Percentiles rank a stretch among this genome's conserved stretches.
phyloP scores from a whole-genome alignment of 2,797 vertebrate species.

The Hoplostethus atlanticus region DNA sequence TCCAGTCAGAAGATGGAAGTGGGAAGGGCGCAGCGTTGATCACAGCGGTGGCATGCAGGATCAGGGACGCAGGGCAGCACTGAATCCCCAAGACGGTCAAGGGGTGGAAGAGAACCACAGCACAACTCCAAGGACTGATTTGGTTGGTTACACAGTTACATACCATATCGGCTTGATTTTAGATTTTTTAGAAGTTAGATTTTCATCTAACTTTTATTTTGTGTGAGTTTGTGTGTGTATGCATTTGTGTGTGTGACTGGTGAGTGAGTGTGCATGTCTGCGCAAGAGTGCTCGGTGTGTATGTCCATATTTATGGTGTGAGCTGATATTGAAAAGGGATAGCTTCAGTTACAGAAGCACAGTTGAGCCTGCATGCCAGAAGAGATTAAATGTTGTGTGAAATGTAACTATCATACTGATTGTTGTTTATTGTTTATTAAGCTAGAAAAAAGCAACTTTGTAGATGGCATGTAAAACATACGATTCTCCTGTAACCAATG shows the following conservation, averaged over 20 bases:
- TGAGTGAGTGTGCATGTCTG: constrained; percentile 6
- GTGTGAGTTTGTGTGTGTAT: background rate
- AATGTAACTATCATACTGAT: constrained; percentile 40
- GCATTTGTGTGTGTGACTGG: background rate
- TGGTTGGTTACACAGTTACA: background rate
- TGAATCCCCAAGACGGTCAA: constrained; percentile 21
- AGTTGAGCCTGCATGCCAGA: background rate
- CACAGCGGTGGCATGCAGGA: constrained; percentile 94
- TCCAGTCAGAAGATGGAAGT: constrained; percentile 95
- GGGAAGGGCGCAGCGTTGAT: constrained; percentile 97
- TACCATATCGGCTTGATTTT: background rate
- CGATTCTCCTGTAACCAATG: background rate
- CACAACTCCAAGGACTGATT: background rate
- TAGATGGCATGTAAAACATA: too few relatives aligned
- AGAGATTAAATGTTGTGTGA: constrained; percentile 13
- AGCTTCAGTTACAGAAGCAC: background rate
- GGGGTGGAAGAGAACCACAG: background rate
- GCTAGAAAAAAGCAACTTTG: too few relatives aligned
- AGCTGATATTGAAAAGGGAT: background rate
- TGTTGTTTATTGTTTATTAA: too few relatives aligned
- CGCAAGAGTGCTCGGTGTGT: background rate
- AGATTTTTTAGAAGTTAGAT: too few relatives aligned
- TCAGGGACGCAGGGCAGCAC: constrained; percentile 68
- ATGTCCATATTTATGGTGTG: background rate
- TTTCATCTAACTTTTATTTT: background rate